These are phyloP conservation scores for Lasioglossum lativentre DNA, from an alignment of 2,888 invertebrate genomes.

Conservation along the genomic window DNA sequence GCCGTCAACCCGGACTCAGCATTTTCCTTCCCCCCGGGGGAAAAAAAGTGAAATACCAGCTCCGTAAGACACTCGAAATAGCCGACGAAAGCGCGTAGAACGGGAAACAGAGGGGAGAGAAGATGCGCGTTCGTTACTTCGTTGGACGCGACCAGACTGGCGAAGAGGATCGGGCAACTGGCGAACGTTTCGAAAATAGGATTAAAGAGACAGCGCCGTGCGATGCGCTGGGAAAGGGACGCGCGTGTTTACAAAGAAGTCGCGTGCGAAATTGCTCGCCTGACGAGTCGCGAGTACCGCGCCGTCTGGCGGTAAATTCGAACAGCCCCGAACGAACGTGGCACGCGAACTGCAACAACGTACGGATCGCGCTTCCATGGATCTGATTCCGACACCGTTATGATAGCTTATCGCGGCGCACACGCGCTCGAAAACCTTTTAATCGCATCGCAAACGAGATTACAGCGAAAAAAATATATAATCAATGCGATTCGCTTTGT, in stretches of 20 bases:
- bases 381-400: slow-evolving; percentile 54
- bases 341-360: slow-evolving; percentile 16
- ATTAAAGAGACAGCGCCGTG: slow-evolving; percentile 12
- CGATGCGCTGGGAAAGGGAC: slow-evolving; percentile 26
- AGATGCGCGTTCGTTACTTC: neutral
- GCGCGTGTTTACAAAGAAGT: slow-evolving; percentile 62
- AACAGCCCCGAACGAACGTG: neutral
- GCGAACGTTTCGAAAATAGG: slow-evolving; percentile 29
- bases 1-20: slow-evolving; percentile 17
- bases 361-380: slow-evolving; percentile 19
- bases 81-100: neutral
- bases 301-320: neutral
- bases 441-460: neutral
- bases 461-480: neutral
- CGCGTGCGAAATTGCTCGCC: slow-evolving; percentile 55
- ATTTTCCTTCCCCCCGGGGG: slow-evolving; percentile 2
- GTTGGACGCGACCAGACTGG: neutral
- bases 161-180: neutral
- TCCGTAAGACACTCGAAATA: slow-evolving; percentile 25
- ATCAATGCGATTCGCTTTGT: slow-evolving; percentile 4
- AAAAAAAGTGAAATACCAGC: slow-evolving; percentile 31
- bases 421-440: slow-evolving; percentile 8
- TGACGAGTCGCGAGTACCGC: neutral
- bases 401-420: slow-evolving; percentile 51
- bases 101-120: neutral